Conservation (phyloP, 1,140 invertebrate genomes). For the Brachionus sp. region DNA sequence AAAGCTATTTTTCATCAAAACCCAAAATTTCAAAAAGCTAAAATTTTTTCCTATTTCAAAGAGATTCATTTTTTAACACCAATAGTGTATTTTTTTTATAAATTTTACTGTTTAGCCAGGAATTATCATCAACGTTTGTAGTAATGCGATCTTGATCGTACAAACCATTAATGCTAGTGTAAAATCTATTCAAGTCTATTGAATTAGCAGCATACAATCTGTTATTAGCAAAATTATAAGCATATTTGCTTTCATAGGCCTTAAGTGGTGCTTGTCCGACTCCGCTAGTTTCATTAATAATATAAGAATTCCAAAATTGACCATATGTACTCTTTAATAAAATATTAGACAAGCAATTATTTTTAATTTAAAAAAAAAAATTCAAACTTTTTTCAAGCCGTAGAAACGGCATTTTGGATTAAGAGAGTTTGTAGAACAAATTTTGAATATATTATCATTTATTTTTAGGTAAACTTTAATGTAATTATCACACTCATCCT, state of each 20-base stretch:
- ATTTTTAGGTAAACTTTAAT: constrained; percentile 17
- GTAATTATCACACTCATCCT: constrained; percentile 34
- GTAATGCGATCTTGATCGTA: constrained; percentile 7
- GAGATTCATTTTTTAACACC: too few species aligned
- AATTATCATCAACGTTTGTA: constrained; percentile 19
- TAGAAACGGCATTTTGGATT: constrained; percentile 38
- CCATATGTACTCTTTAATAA: background rate
- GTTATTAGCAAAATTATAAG: background rate
- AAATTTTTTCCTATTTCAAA: too few species aligned
- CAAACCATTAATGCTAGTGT: constrained; percentile 15
- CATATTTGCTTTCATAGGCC: constrained; percentile 24
- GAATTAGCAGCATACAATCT: constrained; percentile 25
- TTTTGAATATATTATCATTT: constrained; percentile 16
- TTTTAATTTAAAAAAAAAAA: background rate
- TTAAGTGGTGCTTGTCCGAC: constrained; percentile 25
- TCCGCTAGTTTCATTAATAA: constrained; percentile 27
- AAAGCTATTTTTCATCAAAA: too few species aligned
- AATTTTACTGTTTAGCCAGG: constrained; percentile 28
- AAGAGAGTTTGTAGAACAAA: constrained; percentile 16
- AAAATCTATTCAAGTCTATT: constrained; percentile 39
- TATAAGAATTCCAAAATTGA: background rate
- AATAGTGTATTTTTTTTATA: background rate
- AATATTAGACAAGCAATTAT: background rate
- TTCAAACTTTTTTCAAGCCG: background rate
- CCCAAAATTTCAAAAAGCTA: too few species aligned